A percentile compares a stretch with the other conserved stretches of the same genome.
Evolutionary conservation across 2,113 vertebrate species (phyloP).

Genomic region (Lutjanus erythropterus): DNA sequence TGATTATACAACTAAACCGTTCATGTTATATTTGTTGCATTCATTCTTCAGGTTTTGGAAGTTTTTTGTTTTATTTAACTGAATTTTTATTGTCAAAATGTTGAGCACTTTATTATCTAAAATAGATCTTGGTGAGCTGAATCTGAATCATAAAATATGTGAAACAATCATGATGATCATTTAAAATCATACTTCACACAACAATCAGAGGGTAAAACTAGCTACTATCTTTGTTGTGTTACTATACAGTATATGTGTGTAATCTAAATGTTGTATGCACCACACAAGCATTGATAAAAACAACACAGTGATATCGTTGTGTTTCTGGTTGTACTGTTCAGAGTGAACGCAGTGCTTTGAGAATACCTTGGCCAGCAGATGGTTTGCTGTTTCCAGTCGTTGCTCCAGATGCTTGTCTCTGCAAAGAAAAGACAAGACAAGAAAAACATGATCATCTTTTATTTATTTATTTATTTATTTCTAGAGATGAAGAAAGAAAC

Average conservation of each 20-base stretch:
- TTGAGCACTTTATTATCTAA: background rate
- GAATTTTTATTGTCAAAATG: background rate
- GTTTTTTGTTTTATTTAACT: background rate
- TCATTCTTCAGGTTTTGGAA: background rate
- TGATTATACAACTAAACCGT: background rate
- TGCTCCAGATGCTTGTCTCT: slow-evolving; percentile 83
- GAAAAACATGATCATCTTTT: background rate
- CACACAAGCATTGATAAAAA: background rate
- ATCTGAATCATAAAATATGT: too few species aligned
- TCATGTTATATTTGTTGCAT: background rate
- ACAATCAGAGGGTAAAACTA: background rate
- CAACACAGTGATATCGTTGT: background rate
- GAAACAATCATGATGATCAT: background rate
- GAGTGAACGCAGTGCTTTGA: background rate
- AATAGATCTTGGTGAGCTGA: background rate
- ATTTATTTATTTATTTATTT: too few species aligned
- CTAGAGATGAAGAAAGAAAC: background rate
- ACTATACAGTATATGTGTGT: too few species aligned
- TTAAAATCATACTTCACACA: background rate
- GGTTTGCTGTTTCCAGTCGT: slow-evolving; percentile 79
- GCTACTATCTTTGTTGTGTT: background rate
- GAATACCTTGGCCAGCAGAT: slow-evolving; percentile 79
- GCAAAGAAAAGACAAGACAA: slow-evolving; percentile 61
- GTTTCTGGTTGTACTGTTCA: background rate
- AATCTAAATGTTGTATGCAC: background rate